Evolutionary conservation across 2,888 invertebrate species (phyloP).

Genomic region (Tenthredo scrophulariae): DNA sequence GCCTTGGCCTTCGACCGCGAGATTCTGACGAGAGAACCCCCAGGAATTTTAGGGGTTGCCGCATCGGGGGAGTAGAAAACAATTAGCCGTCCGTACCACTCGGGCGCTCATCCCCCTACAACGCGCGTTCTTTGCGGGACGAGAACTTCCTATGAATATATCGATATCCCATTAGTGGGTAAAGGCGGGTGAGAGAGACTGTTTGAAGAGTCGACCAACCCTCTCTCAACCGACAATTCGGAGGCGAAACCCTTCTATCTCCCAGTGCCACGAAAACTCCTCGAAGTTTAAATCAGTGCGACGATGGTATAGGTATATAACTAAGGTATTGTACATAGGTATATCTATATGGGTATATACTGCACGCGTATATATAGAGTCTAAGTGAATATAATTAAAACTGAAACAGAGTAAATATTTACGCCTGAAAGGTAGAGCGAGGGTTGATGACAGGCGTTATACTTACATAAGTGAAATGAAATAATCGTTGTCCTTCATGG

Average conservation of each 20-base stretch:
- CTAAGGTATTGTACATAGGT: no score
- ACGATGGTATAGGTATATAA: not conserved
- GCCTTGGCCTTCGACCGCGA: constrained; percentile 41
- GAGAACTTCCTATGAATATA: constrained; percentile 72
- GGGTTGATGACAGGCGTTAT: not conserved
- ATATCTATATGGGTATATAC: not conserved
- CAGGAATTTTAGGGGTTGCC: constrained; percentile 14
- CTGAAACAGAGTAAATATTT: constrained; percentile 34
- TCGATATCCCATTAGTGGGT: constrained; percentile 74
- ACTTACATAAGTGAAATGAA: constrained; percentile 19
- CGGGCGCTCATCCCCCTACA: not conserved
- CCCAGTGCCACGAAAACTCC: constrained; percentile 13
- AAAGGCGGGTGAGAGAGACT: constrained; percentile 57
- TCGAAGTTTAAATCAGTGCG: constrained; percentile 22
- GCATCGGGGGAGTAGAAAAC: constrained; percentile 44
- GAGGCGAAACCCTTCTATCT: constrained; percentile 5
- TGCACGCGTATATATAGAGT: not conserved
- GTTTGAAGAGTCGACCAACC: constrained; percentile 68
- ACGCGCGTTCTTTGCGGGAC: constrained; percentile 58
- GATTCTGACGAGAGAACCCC: not conserved
- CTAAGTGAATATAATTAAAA: constrained; percentile 33
- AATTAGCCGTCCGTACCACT: constrained; percentile 53
- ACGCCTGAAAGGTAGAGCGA: not conserved
- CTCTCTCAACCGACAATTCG: constrained; percentile 26
- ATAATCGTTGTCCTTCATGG: constrained; percentile 26